phyloP scores from a whole-genome alignment of 2,797 vertebrate species.

The Hipposideros larvatus region DNA sequence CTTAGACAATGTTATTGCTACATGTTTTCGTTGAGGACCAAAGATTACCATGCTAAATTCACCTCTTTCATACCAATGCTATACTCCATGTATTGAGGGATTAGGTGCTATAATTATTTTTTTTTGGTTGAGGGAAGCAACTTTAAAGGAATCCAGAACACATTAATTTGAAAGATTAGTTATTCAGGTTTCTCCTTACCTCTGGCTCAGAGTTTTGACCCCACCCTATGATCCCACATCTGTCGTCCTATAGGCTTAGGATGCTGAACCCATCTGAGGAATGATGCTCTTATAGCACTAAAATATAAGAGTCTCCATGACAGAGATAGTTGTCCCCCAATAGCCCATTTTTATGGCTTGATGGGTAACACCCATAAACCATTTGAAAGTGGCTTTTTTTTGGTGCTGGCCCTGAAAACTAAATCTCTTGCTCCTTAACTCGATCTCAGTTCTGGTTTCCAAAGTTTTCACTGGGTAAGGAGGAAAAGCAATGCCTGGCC shows the following conservation, averaged over 20 bases:
- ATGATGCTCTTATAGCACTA: fast-evolving
- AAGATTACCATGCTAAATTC: background rate
- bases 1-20: background rate
- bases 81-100: background rate
- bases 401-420: background rate
- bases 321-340: no score
- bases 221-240: background rate
- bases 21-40: background rate
- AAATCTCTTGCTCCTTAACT: background rate
- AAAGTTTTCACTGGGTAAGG: background rate
- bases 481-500: background rate
- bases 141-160: background rate
- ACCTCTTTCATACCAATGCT: background rate
- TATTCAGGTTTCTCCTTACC: background rate
- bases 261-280: background rate
- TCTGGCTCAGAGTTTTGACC: background rate
- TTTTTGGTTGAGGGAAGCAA: background rate
- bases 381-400: background rate
- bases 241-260: background rate
- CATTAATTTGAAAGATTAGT: background rate
- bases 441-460: background rate
- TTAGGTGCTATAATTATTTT: background rate
- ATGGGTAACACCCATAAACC: fast-evolving
- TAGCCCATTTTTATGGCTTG: background rate
- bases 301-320: background rate